A percentile compares a stretch with the other conserved stretches of the same genome.
These are phyloP conservation scores for Callosobruchus maculatus DNA, from an alignment of 2,888 invertebrate species.

Conservation along the genomic window DNA sequence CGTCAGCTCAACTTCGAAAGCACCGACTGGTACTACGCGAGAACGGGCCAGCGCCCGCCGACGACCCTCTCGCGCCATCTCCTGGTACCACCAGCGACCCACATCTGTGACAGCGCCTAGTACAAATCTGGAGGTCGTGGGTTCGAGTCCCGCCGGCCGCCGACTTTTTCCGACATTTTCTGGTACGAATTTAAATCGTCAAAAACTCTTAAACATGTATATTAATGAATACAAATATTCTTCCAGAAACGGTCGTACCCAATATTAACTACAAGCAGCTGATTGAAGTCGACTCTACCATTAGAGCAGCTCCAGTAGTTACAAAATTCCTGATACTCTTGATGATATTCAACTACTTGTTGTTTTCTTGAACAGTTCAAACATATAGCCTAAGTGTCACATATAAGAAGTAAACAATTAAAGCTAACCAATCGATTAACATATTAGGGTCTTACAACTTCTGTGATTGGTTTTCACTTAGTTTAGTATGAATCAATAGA, in stretches of 20 bases:
- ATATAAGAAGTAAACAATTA: not conserved
- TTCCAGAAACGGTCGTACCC: constrained; percentile 66
- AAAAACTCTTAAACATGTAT: not conserved
- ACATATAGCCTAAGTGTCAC: not conserved
- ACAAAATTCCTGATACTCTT: not conserved
- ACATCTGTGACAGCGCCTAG: too few species aligned
- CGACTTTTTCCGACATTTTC: too few species aligned
- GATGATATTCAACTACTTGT: not conserved
- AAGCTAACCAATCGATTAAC: not conserved
- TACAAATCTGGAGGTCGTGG: too few species aligned
- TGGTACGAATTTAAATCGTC: too few species aligned
- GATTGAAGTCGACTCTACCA: constrained; percentile 25
- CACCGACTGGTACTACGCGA: too few species aligned
- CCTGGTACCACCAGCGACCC: too few species aligned
- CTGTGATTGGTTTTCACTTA: not conserved
- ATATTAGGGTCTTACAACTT: not conserved
- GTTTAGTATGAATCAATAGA: not conserved
- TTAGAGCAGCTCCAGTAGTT: not conserved
- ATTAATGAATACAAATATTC: constrained; percentile 11
- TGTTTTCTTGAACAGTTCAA: not conserved
- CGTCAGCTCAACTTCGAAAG: too few species aligned
- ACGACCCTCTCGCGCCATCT: too few species aligned
- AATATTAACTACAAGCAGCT: constrained; percentile 71
- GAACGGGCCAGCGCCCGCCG: too few species aligned
- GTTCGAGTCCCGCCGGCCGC: too few species aligned